phyloP scores from a whole-genome alignment of 2,888 invertebrate genomes.

The Altica lythri region DNA sequence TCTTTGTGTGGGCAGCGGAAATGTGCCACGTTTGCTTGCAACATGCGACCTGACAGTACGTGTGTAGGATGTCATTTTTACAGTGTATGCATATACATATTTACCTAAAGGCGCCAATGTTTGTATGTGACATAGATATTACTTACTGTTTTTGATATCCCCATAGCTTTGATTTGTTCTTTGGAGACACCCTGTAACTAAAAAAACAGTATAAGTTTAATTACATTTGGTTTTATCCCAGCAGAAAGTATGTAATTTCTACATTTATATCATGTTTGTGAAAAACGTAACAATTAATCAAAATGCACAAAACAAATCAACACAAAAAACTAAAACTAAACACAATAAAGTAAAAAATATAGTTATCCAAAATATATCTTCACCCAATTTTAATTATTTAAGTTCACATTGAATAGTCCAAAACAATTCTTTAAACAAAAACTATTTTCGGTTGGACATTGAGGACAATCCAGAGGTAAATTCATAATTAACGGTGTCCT shows the following conservation, averaged over 20 bases:
- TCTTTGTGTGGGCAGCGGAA: slow-evolving; percentile 32
- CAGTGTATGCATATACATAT: slow-evolving; percentile 21
- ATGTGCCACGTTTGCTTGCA: slow-evolving; percentile 28
- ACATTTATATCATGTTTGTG: too few relatives aligned
- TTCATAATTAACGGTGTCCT: too few relatives aligned
- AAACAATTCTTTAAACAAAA: neutral
- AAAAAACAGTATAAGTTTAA: slow-evolving; percentile 15
- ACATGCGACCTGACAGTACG: slow-evolving; percentile 15
- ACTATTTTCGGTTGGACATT: neutral
- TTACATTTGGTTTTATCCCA: too few relatives aligned
- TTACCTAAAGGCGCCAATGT: slow-evolving; percentile 17
- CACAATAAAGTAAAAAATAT: neutral
- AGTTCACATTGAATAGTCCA: neutral
- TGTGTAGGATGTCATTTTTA: slow-evolving; percentile 16
- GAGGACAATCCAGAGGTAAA: too few relatives aligned
- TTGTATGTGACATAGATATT: neutral
- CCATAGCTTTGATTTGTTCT: slow-evolving; percentile 21
- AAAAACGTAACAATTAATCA: neutral
- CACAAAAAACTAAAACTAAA: neutral
- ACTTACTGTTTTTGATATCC: slow-evolving; percentile 23
- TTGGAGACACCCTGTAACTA: slow-evolving; percentile 23
- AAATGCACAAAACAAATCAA: neutral
- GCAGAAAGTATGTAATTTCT: too few relatives aligned
- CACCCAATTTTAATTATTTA: neutral
- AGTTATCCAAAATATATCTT: too few relatives aligned